Conservation (phyloP, 2,113 vertebrate genomes). For the Circaetus cinerascens region DNA sequence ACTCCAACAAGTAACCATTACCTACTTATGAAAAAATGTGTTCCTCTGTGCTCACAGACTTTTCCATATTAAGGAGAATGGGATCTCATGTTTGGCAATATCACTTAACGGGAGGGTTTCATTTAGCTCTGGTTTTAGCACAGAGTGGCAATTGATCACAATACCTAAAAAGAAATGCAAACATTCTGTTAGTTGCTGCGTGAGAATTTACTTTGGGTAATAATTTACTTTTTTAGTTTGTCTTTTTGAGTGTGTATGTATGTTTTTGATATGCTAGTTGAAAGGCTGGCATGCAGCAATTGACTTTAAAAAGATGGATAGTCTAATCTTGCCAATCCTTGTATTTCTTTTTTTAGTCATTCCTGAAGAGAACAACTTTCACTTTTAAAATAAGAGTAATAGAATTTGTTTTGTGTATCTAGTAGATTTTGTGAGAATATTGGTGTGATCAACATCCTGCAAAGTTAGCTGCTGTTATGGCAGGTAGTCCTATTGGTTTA, state of each 20-base stretch:
- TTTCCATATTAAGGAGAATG: slow-evolving; percentile 27
- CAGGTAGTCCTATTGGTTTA: neutral
- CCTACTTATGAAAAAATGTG: slow-evolving; percentile 44
- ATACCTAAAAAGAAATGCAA: slow-evolving; percentile 4
- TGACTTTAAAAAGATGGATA: neutral
- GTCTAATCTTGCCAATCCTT: neutral
- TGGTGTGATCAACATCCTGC: neutral
- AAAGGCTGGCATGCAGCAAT: neutral
- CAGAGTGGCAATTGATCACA: neutral
- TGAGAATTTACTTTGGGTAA: slow-evolving; percentile 33
- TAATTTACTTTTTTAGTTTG: slow-evolving; percentile 27
- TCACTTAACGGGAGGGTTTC: neutral
- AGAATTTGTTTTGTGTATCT: neutral
- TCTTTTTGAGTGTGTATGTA: neutral
- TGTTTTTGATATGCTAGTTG: neutral
- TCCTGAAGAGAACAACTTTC: neutral
- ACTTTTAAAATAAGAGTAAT: neutral
- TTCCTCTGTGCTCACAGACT: neutral
- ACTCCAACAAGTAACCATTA: slow-evolving; percentile 30
- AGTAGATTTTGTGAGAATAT: neutral
- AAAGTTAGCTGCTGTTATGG: neutral
- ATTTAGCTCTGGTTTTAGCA: neutral
- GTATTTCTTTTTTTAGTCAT: neutral
- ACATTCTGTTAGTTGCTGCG: neutral
- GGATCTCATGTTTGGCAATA: neutral